phyloP scores from a whole-genome alignment of 2,797 vertebrate species.

The Artibeus jamaicensis region DNA sequence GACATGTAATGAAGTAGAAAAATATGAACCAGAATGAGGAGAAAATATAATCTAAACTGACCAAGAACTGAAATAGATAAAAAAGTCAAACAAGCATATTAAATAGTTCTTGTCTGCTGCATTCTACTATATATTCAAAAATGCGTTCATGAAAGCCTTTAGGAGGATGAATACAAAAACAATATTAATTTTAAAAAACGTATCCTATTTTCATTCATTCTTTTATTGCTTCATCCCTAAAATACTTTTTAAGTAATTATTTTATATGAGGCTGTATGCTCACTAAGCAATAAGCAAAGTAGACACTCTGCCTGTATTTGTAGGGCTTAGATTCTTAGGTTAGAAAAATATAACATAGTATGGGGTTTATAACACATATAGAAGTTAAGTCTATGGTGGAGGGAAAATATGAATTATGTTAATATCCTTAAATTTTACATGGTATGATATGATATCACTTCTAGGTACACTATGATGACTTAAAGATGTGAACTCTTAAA shows the following conservation, averaged over 20 bases:
- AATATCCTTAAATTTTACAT: not conserved
- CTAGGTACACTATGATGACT: not conserved
- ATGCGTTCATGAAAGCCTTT: not conserved
- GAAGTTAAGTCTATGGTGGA: not conserved
- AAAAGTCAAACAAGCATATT: not conserved
- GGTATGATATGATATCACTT: not conserved
- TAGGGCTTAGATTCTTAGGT: not conserved
- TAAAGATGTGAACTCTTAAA: not conserved
- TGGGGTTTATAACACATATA: not conserved
- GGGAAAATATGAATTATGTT: not conserved
- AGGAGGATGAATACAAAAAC: not conserved
- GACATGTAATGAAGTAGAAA: not conserved
- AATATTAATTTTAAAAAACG: not conserved
- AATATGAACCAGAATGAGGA: not conserved
- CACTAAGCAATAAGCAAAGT: not conserved
- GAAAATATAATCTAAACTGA: not conserved
- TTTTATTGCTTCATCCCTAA: not conserved
- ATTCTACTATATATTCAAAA: not conserved
- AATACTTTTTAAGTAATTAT: not conserved
- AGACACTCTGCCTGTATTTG: not conserved
- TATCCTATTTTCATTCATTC: not conserved
- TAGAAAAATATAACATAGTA: not conserved
- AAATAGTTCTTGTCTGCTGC: not conserved
- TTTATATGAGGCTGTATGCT: not conserved
- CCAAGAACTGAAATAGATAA: not conserved